Conservation (phyloP, 2,797 vertebrate species). For the Chaetophractus vellerosus region DNA sequence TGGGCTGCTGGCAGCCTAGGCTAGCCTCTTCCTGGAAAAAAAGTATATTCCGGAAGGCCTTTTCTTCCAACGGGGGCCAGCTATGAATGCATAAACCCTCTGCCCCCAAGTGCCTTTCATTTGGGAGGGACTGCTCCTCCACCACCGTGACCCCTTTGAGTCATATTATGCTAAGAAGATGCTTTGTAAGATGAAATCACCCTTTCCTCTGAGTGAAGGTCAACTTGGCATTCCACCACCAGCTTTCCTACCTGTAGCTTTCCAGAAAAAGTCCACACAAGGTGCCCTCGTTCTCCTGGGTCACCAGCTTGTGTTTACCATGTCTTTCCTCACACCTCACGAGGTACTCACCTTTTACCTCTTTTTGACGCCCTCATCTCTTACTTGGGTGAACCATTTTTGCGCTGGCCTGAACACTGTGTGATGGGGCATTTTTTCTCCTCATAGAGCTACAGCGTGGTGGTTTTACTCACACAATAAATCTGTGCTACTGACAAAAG, state of each 20-base stretch:
- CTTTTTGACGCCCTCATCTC: not conserved
- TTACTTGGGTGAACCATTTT: not conserved
- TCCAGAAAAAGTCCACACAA: not conserved
- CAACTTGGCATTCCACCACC: not conserved
- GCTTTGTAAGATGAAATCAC: conserved; percentile 36
- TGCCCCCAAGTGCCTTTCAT: not conserved
- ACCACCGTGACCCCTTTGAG: not conserved
- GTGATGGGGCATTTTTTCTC: conserved; percentile 46
- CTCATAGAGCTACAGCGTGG: not conserved
- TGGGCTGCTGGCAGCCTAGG: accelerated
- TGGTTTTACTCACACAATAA: conserved; percentile 66
- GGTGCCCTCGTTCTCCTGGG: accelerated
- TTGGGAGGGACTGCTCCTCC: not conserved
- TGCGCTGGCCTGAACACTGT: not conserved
- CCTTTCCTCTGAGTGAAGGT: conserved; percentile 37
- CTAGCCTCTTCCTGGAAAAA: not conserved
- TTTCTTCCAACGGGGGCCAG: not conserved
- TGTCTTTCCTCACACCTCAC: accelerated
- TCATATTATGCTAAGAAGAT: conserved; percentile 59
- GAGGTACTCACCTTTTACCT: not conserved
- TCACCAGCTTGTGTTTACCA: not conserved
- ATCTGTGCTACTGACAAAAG: conserved; percentile 72
- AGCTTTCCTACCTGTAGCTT: not conserved
- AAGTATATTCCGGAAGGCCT: not conserved
- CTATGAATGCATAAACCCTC: not conserved